These are phyloP conservation scores for Callipepla californica DNA, from an alignment of 2,113 vertebrate species.

Conservation along the genomic window DNA sequence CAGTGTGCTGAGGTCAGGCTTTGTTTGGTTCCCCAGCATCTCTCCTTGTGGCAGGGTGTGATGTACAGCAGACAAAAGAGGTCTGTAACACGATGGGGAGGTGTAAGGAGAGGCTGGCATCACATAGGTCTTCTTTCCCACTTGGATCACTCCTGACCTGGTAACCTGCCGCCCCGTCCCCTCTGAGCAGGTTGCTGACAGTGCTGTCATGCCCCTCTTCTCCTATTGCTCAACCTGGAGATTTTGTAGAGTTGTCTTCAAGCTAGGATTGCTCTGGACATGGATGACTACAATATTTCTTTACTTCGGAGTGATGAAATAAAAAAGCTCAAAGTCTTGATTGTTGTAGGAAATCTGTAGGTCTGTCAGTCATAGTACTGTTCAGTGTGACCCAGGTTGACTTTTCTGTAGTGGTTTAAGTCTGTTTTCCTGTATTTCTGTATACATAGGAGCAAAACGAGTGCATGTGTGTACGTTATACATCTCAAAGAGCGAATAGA, in stretches of 20 bases:
- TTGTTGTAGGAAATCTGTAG: not conserved
- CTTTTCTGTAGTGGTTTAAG: not conserved
- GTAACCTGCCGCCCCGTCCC: accelerated
- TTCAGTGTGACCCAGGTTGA: not conserved
- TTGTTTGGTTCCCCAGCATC: not conserved
- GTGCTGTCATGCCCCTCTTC: too few species aligned
- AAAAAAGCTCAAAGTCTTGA: accelerated
- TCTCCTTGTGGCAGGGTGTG: not conserved
- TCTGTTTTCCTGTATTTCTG: not conserved
- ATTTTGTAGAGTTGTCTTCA: not conserved
- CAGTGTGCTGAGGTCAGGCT: not conserved
- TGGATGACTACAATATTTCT: not conserved
- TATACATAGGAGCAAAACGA: not conserved
- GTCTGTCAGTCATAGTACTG: not conserved
- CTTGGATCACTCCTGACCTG: accelerated
- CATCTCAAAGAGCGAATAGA: not conserved
- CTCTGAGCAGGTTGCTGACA: not conserved
- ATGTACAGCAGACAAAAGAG: not conserved
- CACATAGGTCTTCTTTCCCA: accelerated
- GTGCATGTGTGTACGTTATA: not conserved
- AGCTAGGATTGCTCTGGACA: not conserved
- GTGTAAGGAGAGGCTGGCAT: not conserved
- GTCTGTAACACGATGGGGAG: not conserved
- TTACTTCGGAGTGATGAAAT: not conserved
- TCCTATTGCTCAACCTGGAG: not conserved